Evolutionary conservation across 2,797 vertebrate genomes (phyloP).

Genomic region (Rhynchotus rufescens): DNA sequence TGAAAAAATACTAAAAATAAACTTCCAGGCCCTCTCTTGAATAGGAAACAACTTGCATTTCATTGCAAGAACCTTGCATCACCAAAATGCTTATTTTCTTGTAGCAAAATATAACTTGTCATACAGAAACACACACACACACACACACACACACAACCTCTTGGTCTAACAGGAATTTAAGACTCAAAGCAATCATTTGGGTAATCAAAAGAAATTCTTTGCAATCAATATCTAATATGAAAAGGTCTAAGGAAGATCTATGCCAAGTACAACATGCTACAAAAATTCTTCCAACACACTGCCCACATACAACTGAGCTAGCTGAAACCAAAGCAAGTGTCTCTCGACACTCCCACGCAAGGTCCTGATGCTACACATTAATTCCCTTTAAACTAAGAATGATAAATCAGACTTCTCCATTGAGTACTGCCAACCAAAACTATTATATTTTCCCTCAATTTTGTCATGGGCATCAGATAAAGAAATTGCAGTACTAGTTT

Average conservation of each 20-base stretch:
- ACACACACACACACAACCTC: not conserved
- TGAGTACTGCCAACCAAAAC: not conserved
- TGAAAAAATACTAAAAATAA: not conserved
- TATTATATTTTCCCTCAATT: not conserved
- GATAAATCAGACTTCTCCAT: not conserved
- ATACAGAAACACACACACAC: too few relatives aligned
- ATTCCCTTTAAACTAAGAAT: not conserved
- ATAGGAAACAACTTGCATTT: not conserved
- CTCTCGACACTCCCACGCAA: not conserved
- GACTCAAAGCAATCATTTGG: not conserved
- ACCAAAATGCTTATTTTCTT: not conserved
- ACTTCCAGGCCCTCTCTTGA: not conserved
- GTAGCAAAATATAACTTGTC: not conserved
- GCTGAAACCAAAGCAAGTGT: not conserved
- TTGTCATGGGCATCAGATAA: not conserved
- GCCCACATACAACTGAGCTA: fast-evolving
- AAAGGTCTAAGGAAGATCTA: not conserved
- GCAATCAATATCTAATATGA: not conserved
- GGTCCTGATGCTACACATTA: not conserved
- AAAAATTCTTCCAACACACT: not conserved
- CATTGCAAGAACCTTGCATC: not conserved
- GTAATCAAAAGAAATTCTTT: not conserved
- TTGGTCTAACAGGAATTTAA: not conserved
- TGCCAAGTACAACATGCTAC: not conserved
- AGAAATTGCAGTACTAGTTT: not conserved